phyloP scores from a whole-genome alignment of 1,140 invertebrate genomes.

The Eriocheir sinensis region DNA sequence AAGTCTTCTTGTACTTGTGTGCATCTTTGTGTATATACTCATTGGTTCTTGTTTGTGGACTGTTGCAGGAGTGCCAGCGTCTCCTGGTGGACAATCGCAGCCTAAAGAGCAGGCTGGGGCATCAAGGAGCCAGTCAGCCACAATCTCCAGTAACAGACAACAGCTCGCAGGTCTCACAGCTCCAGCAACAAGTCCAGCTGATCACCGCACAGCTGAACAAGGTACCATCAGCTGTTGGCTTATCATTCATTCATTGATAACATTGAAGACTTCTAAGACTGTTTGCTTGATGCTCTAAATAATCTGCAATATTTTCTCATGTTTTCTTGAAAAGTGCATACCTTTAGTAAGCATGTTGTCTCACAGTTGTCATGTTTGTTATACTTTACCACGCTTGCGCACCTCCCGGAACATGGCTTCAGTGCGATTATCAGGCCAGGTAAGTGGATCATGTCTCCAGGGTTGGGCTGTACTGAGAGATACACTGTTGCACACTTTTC shows the following conservation, averaged over 20 bases:
- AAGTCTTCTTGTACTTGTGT: too few relatives aligned
- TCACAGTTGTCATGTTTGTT: background rate
- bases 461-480: background rate
- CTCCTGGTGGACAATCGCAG: slow-evolving; percentile 62
- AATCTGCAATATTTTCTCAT: background rate
- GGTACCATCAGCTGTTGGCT: background rate
- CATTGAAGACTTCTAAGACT: background rate
- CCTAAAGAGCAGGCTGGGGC: slow-evolving; percentile 58
- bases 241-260: background rate
- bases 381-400: background rate
- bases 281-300: background rate
- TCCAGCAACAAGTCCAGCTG: slow-evolving; percentile 69
- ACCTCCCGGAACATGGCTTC: background rate
- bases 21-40: too few relatives aligned
- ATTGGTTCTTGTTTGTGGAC: too few relatives aligned
- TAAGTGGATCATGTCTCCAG: background rate
- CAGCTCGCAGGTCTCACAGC: slow-evolving; percentile 27
- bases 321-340: background rate
- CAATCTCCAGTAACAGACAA: slow-evolving; percentile 14
- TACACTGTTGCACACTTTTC: too few relatives aligned
- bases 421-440: background rate
- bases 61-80: slow-evolving; percentile 53
- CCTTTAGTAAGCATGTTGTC: background rate
- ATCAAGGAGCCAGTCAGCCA: background rate
- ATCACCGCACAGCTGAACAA: slow-evolving; percentile 68